Evolutionary conservation across 2,113 vertebrate genomes (phyloP).

Genomic region (Aphelocoma coerulescens): DNA sequence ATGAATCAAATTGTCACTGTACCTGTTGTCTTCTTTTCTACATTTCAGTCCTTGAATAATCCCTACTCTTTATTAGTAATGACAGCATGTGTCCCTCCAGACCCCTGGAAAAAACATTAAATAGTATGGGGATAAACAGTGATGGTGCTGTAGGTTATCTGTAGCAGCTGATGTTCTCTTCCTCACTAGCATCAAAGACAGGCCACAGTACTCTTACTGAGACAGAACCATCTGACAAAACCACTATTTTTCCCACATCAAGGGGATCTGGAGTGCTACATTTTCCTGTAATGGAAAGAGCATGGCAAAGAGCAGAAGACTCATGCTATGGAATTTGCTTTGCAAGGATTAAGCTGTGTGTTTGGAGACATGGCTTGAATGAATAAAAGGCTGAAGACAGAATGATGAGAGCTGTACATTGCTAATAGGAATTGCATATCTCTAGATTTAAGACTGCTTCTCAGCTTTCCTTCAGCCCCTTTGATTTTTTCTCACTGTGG

Average conservation of each 20-base stretch:
- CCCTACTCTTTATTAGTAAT: neutral
- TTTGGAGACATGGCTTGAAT: neutral
- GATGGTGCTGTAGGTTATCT: neutral
- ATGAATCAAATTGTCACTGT: neutral
- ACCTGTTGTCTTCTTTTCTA: neutral
- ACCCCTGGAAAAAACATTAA: neutral
- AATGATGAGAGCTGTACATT: neutral
- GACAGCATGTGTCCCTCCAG: neutral
- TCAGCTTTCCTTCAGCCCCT: neutral
- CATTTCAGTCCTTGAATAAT: neutral
- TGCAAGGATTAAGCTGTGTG: neutral
- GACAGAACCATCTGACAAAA: neutral
- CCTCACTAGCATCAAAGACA: neutral
- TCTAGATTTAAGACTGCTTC: neutral
- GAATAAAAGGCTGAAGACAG: neutral
- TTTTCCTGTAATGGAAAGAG: neutral
- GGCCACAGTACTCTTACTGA: neutral
- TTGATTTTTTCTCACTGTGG: neutral
- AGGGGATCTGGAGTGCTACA: neutral
- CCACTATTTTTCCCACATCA: accelerated
- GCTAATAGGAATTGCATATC: neutral
- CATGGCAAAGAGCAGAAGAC: neutral
- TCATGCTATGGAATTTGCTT: neutral
- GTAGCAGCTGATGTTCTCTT: neutral
- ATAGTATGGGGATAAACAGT: neutral